phyloP scores from a whole-genome alignment of 2,888 invertebrate genomes.

The Sipunculus nudus region DNA sequence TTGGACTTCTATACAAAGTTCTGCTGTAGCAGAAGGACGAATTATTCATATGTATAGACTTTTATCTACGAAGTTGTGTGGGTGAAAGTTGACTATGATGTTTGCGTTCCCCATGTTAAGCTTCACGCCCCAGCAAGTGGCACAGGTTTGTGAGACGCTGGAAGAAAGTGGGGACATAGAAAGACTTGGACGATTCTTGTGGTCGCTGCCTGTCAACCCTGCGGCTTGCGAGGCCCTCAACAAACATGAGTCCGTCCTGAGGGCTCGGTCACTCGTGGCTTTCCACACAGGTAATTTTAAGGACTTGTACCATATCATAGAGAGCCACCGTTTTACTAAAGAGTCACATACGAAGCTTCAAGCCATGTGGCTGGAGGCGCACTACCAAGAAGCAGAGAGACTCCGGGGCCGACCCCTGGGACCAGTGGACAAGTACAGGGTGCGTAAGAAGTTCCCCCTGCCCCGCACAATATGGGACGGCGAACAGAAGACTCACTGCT shows the following conservation, averaged over 20 bases:
- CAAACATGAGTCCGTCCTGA: slow-evolving; percentile 84
- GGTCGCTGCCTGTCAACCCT: slow-evolving; percentile 87
- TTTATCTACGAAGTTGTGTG: too few relatives aligned
- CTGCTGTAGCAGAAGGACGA: too few relatives aligned
- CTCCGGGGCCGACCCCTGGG: slow-evolving; percentile 88
- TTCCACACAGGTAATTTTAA: slow-evolving; percentile 91
- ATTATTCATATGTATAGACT: too few relatives aligned
- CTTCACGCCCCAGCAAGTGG: slow-evolving; percentile 65
- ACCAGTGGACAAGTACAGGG: slow-evolving; percentile 92
- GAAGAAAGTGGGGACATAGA: slow-evolving; percentile 70
- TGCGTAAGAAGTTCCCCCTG: slow-evolving; percentile 91
- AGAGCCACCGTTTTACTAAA: slow-evolving; percentile 89
- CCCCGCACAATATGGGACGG: slow-evolving; percentile 95
- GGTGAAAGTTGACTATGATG: slow-evolving; percentile 95
- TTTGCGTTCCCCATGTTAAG: slow-evolving; percentile 42
- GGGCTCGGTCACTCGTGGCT: slow-evolving; percentile 86
- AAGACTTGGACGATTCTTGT: slow-evolving; percentile 82
- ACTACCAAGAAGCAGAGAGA: slow-evolving; percentile 92
- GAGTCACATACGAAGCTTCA: slow-evolving; percentile 86
- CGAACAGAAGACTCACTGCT: slow-evolving; percentile 95
- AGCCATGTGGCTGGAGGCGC: slow-evolving; percentile 94
- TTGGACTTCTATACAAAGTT: too few relatives aligned
- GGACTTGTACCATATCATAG: slow-evolving; percentile 88
- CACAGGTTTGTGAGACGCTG: slow-evolving; percentile 65
- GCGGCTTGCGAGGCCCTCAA: slow-evolving; percentile 81